Base-by-base conservation (phyloP, 2,797 vertebrate genomes). In the Eulemur rubriventer region DNA sequence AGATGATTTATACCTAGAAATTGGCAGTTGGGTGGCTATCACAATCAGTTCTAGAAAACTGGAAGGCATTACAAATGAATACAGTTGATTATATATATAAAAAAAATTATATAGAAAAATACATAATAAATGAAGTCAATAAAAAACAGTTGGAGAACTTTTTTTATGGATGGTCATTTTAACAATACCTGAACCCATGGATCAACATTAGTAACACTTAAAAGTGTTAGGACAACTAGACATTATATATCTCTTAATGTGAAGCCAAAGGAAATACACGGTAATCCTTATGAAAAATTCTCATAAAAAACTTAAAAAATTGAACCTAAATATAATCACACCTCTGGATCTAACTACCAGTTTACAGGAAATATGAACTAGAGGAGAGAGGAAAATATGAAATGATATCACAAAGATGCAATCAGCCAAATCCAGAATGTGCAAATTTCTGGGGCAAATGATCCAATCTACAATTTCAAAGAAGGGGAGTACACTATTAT, bases 141-240 rank as follows among this genome's bases (percentile, higher is more conserved):
- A 85, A 38, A 59, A 92, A 87, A 61, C 55, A 65, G 67, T 30
- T 93, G 61, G 91, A 57, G 70, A 78, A 88, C 10, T 28, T 76
- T 93, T 83, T 35, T 86, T 89, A 63, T 63, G 30, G 61, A 63
- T 14, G 61, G 14, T 63, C 30, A 63, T 30, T 30, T 30, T 63
- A 30, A 63, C 14, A 63, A 30, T 63, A 33, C 61, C 65, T 78
- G 63, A 82, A 82, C 9, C 35, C 43, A 91, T 5, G 82, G 52
- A 82, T 81, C 59, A 85, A 85, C 86, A 93, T 63, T 75, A 82
- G 24, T 52, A 81, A n/a, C 26, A 95, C 43, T 89, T 89, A 70
- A 73, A 95, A 89, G 33, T 63, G n/a, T n/a, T n/a, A 5, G 61
- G 13, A 79, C 30, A 69, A 59, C 38, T 65, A 83, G 28, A 93